Percentiles rank a stretch among this genome's conserved stretches.
phyloP scores from a whole-genome alignment of 2,113 vertebrate species.

The Chitala chitala region DNA sequence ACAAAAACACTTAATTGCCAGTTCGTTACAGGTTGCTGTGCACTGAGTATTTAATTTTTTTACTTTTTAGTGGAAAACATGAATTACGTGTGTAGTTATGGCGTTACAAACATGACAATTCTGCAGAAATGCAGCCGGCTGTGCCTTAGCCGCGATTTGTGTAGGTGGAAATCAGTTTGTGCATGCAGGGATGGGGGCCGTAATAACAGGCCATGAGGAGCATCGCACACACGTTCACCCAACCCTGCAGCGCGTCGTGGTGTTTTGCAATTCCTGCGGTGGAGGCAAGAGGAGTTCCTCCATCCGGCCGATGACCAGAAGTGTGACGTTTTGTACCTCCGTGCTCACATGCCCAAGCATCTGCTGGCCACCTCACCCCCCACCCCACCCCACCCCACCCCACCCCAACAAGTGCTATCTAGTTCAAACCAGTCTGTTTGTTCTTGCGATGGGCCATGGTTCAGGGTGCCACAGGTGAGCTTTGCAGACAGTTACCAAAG shows the following conservation, averaged over 20 bases:
- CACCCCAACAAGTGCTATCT: conserved; percentile 39
- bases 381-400: too few species aligned
- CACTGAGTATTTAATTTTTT: too few species aligned
- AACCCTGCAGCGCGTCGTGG: too few species aligned
- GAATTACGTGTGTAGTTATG: background rate
- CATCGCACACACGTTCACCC: too few species aligned
- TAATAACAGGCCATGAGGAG: background rate
- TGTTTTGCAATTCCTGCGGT: background rate
- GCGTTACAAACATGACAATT: background rate
- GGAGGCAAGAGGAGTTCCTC: background rate
- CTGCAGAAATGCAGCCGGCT: background rate
- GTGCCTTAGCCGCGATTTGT: background rate
- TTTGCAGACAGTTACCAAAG: too few species aligned
- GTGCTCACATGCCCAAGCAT: conserved; percentile 12
- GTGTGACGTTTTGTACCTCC: background rate
- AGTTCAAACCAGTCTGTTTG: conserved; percentile 17
- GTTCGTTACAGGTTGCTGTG: conserved; percentile 25
- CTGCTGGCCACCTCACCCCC: too few species aligned
- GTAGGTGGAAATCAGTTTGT: conserved; percentile 5
- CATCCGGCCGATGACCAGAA: background rate
- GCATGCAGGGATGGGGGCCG: background rate
- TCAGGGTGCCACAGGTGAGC: background rate
- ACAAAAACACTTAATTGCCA: conserved; percentile 29
- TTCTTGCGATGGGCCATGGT: too few species aligned
- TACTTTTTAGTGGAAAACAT: background rate